A percentile compares a stretch with the other conserved stretches of the same genome.
These are phyloP conservation scores for Eupristina koningsbergeri DNA, from an alignment of 1,140 invertebrate species.

Conservation along the genomic window DNA sequence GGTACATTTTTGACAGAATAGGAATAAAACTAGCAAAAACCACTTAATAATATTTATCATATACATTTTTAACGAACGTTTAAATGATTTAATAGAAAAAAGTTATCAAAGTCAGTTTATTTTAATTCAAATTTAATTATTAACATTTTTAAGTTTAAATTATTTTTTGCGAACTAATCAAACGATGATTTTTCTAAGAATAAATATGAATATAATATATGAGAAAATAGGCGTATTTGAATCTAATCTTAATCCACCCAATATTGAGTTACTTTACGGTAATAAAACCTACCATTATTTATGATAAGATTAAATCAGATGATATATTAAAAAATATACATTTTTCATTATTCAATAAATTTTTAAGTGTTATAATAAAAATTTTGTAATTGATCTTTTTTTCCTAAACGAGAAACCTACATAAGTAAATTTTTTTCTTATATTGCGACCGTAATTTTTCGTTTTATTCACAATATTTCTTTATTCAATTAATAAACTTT, in stretches of 20 bases:
- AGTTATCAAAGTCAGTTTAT: neutral
- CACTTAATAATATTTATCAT: conserved; percentile 5
- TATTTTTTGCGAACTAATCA: neutral
- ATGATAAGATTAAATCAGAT: too few species aligned
- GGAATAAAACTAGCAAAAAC: neutral
- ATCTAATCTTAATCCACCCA: conserved; percentile 54
- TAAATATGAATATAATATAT: too few species aligned
- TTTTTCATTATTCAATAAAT: neutral
- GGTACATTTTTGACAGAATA: neutral
- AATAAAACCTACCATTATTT: neutral
- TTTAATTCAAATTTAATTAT: neutral
- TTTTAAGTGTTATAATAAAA: neutral
- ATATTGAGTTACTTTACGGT: conserved; percentile 54
- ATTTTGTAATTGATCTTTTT: too few species aligned
- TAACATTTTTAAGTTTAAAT: neutral
- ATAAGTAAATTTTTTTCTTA: too few species aligned
- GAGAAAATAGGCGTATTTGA: conserved; percentile 53
- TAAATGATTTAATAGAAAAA: neutral
- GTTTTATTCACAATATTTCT: too few species aligned
- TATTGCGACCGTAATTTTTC: too few species aligned
- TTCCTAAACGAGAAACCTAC: too few species aligned
- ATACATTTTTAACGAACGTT: too few species aligned
- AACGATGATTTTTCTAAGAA: neutral
- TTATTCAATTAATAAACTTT: too few species aligned
- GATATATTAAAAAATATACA: neutral